A percentile compares a stretch with the other conserved stretches of the same genome.
These are phyloP conservation scores for Thaumatotibia leucotreta DNA, from an alignment of 1,140 invertebrate genomes.

Conservation along the genomic window DNA sequence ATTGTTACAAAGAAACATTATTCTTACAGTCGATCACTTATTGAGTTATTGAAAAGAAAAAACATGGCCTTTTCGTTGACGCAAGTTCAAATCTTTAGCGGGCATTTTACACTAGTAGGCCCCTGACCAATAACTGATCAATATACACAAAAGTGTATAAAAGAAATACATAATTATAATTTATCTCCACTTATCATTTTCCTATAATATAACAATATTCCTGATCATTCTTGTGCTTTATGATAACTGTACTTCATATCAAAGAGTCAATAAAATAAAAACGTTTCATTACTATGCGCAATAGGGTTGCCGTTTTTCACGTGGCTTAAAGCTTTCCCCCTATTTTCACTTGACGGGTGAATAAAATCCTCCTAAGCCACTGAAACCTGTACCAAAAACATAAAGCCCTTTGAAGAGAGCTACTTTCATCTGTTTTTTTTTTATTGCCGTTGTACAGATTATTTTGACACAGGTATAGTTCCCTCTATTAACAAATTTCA, in stretches of 20 bases:
- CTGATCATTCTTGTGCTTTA: constrained; percentile 1
- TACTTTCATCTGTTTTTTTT: too few species aligned
- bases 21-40: neutral
- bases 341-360: too few species aligned
- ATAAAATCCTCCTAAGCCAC: too few species aligned
- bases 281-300: neutral
- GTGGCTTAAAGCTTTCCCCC: neutral
- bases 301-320: neutral
- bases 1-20: neutral
- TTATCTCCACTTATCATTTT: neutral
- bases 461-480: too few species aligned
- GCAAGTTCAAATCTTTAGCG: neutral
- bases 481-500: too few species aligned
- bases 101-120: neutral
- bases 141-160: constrained; percentile 8
- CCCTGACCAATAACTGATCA: neutral
- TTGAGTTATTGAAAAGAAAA: neutral
- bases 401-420: too few species aligned
- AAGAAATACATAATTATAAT: neutral
- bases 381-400: too few species aligned
- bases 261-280: neutral
- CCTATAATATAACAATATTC: neutral
- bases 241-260: constrained; percentile 4
- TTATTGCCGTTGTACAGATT: too few species aligned
- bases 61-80: neutral